Conservation (phyloP, 2,888 invertebrate genomes). For the Ophraella communa region DNA sequence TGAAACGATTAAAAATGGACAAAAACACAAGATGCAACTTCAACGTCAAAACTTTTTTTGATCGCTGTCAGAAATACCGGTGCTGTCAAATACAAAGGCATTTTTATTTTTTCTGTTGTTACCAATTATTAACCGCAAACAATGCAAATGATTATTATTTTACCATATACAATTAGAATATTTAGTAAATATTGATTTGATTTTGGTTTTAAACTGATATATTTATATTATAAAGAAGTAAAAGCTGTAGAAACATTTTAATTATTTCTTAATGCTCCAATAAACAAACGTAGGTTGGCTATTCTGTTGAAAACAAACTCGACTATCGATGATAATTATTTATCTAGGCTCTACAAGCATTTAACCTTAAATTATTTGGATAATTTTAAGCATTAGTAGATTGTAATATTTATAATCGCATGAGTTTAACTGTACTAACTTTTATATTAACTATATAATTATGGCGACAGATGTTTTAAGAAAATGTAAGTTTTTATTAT, state of each 20-base stretch:
- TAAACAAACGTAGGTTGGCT: background rate
- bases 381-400: background rate
- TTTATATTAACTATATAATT: background rate
- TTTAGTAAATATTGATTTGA: no score
- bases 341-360: background rate
- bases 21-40: constrained; percentile 40
- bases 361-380: background rate
- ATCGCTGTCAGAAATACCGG: constrained; percentile 37
- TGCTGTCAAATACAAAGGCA: constrained; percentile 16
- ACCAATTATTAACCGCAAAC: background rate
- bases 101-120: background rate
- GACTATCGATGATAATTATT: no score
- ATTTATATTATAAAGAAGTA: no score
- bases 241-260: no score
- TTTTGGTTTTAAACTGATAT: no score
- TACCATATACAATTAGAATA: background rate
- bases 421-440: background rate
- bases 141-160: no score
- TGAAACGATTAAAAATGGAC: constrained; percentile 43
- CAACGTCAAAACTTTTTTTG: constrained; percentile 36
- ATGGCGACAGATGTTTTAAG: constrained; percentile 45
- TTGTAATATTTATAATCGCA: background rate
- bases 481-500: constrained; percentile 39
- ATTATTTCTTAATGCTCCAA: no score
- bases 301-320: constrained; percentile 1